Base-by-base conservation (phyloP, 2,113 vertebrate species). In the Pachyramphus minor region DNA sequence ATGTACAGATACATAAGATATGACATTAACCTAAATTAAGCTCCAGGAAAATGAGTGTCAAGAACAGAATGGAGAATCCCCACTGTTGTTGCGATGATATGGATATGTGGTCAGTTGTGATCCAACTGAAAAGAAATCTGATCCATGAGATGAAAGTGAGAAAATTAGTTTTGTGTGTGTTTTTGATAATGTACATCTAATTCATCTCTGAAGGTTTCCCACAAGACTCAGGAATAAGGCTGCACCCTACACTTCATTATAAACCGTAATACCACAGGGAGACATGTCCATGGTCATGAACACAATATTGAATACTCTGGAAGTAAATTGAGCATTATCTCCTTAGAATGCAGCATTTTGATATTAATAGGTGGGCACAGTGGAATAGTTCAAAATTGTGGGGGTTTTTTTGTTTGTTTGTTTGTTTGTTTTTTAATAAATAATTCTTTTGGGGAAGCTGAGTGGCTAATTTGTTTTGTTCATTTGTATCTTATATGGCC, bases 171-270 rank as follows among this genome's bases (percentile, higher is more conserved):
- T 62, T 45, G 3, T 53, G 10, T 35, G 31, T 49, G 25, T 18
- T 83, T 84, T 44, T 15, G 1, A 11, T 76, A 82, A 53, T 53
- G 20, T 50, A 33, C 12, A 4, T 77, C 64, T 86, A 90, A 95
- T 92, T 95, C 5, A 95, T 84, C 42, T 94, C 58, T 53, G 66
- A 47, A 92, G 93, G 75, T 84, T 79, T 94, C 69, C 60, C n/a
- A 73, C 13, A 69, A 84, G 47, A 82, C 11, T 73, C 42, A 42
- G 79, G 88, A 93, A 86, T 85, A 86, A 94, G 39, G 63, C 84
- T 95, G 85, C 53, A 30, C 75, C 20, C 39, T 67, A 55, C 23
- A 24, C 14, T 85, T 83, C 37, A 52, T 58, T 56, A 56, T 47
- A 67, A 89, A 74, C 24, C 27, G 18, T 81, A 91, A 12, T 45